These are phyloP conservation scores for Pollenia amentaria DNA, from an alignment of 2,888 invertebrate species.

Conservation along the genomic window DNA sequence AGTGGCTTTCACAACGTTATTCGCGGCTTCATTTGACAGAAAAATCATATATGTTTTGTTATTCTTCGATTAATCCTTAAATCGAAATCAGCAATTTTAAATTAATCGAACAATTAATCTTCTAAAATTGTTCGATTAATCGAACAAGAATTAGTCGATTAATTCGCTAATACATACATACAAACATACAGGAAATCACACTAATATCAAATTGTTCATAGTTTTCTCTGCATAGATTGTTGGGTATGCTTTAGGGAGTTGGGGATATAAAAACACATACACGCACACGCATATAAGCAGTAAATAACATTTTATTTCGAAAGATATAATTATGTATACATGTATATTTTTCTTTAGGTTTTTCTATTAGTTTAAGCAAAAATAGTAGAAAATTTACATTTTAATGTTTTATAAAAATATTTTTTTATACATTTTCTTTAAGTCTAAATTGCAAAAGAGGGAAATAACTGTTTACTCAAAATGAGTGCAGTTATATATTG, in stretches of 20 bases:
- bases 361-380: slow-evolving; percentile 4
- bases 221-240: slow-evolving; percentile 32
- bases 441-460: neutral
- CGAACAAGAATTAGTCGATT: too few relatives aligned
- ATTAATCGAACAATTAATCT: too few relatives aligned
- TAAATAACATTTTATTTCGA: neutral
- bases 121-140: too few relatives aligned
- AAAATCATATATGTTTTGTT: too few relatives aligned
- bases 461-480: neutral
- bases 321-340: neutral
- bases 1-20: too few relatives aligned
- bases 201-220: slow-evolving; percentile 52
- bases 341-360: neutral
- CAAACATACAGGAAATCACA: slow-evolving; percentile 50
- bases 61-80: too few relatives aligned
- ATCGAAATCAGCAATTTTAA: too few relatives aligned
- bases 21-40: too few relatives aligned
- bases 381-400: slow-evolving; percentile 22
- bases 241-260: slow-evolving; percentile 62
- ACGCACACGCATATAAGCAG: neutral
- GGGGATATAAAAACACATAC: neutral
- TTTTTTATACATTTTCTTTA: neutral
- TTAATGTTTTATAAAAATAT: neutral
- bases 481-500: neutral
- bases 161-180: slow-evolving; percentile 15